Percentiles rank a stretch among this genome's conserved stretches.
phyloP scores from a whole-genome alignment of 30 jellyfish, hydroid and myxozoan species.

The Mastigias papua region DNA sequence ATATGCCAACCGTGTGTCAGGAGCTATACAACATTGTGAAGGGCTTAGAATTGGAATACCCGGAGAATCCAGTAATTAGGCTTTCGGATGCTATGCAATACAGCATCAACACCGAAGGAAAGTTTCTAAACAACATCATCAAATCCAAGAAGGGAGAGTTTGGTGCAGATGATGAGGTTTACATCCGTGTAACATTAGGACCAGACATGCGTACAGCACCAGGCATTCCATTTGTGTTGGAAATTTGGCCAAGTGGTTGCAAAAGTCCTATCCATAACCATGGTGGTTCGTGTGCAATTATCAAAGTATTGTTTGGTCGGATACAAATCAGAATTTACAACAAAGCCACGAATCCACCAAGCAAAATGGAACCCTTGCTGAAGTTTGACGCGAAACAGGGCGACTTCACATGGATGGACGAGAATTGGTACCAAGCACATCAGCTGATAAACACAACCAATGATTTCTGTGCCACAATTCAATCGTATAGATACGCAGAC shows the following conservation, averaged over 20 bases:
- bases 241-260: constrained; percentile 59
- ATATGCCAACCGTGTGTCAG: constrained; percentile 6
- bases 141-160: neutral
- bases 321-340: constrained; percentile 31
- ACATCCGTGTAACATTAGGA: constrained; percentile 63
- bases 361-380: constrained; percentile 1
- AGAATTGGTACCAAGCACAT: constrained; percentile 65
- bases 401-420: constrained; percentile 64
- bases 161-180: neutral
- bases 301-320: constrained; percentile 53
- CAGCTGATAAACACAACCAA: constrained; percentile 25
- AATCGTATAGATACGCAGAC: constrained; percentile 46
- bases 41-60: constrained; percentile 25
- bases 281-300: constrained; percentile 59
- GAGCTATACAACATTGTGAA: constrained; percentile 3
- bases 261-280: constrained; percentile 62
- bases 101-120: constrained; percentile 29
- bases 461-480: constrained; percentile 70
- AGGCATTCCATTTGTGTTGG: constrained; percentile 66
- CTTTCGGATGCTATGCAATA: constrained; percentile 54
- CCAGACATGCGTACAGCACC: constrained; percentile 61
- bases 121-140: neutral
- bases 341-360: constrained; percentile 53
- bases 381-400: constrained; percentile 52
- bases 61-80: constrained; percentile 1